These are phyloP conservation scores for Drosophila ustulata DNA, from an alignment of 2,888 invertebrate species.

Conservation along the genomic window DNA sequence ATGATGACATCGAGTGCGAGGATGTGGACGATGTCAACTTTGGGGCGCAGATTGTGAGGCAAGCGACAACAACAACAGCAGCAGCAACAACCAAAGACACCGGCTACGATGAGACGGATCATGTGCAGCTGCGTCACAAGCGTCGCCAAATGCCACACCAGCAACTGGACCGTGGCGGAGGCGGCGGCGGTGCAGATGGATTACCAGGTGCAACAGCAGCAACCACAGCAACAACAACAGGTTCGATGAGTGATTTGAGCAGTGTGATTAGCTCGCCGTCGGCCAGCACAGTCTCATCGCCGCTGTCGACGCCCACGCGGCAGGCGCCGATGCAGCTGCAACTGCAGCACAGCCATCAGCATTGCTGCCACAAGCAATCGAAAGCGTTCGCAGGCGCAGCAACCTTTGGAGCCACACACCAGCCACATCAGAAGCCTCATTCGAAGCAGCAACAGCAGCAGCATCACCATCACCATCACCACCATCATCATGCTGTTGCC, in stretches of 20 bases:
- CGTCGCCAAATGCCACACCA: slow-evolving; percentile 68
- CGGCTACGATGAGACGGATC: slow-evolving; percentile 77
- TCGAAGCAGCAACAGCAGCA: slow-evolving; percentile 56
- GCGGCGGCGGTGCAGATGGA: slow-evolving; percentile 24
- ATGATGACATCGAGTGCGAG: slow-evolving; percentile 69
- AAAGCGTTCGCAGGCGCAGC: slow-evolving; percentile 17
- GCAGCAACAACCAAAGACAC: slow-evolving; percentile 58
- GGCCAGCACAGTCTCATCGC: slow-evolving; percentile 81
- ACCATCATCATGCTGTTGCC: slow-evolving; percentile 51
- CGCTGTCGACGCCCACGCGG: slow-evolving; percentile 83
- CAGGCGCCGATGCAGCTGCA: slow-evolving; percentile 72
- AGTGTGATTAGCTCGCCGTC: slow-evolving; percentile 82
- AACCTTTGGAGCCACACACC: slow-evolving; percentile 37
- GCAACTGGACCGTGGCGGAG: slow-evolving; percentile 58
- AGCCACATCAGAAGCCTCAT: slow-evolving; percentile 57
- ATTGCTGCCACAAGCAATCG: slow-evolving; percentile 80
- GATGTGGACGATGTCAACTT: slow-evolving; percentile 70
- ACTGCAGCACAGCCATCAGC: slow-evolving; percentile 68
- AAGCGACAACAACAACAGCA: slow-evolving; percentile 16
- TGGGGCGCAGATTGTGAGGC: slow-evolving; percentile 52
- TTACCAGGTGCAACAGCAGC: slow-evolving; percentile 1
- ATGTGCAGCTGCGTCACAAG: slow-evolving; percentile 80
- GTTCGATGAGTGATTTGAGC: slow-evolving; percentile 80
- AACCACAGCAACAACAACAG: slow-evolving; percentile 33
- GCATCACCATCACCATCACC: slow-evolving; percentile 62